Percentiles rank a stretch among this genome's conserved stretches.
Evolutionary conservation across 35 echinoderm and acorn worm genomes (phyloP).

Genomic region (Strongylocentrotus purpuratus): DNA sequence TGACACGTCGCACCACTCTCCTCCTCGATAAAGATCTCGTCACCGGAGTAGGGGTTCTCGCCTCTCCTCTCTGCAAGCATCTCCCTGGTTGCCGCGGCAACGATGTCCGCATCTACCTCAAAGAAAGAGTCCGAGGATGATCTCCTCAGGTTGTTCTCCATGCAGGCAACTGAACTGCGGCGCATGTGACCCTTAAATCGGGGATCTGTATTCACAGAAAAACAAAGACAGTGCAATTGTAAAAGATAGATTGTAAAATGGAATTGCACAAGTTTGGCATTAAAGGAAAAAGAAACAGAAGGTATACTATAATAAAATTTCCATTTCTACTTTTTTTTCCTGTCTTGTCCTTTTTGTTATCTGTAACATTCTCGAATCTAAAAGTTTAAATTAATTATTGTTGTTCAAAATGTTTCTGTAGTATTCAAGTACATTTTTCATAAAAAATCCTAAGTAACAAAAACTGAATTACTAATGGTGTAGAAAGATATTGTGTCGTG

Average conservation of each 20-base stretch:
- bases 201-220: neutral
- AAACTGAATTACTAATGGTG: too few species aligned
- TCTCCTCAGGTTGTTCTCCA: slow-evolving; percentile 55
- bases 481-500: neutral
- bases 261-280: too few species aligned
- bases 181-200: slow-evolving; percentile 47
- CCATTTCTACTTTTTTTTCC: too few species aligned
- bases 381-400: too few species aligned
- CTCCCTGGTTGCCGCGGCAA: slow-evolving; percentile 78
- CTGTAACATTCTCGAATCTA: too few species aligned
- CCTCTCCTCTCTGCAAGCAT: slow-evolving; percentile 56
- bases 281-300: too few species aligned
- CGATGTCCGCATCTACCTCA: slow-evolving; percentile 63
- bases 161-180: slow-evolving; percentile 70
- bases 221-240: neutral
- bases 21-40: slow-evolving; percentile 53
- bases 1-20: slow-evolving; percentile 49
- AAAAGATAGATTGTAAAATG: neutral
- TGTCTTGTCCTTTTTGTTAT: too few species aligned
- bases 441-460: too few species aligned
- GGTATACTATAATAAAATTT: too few species aligned
- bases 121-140: slow-evolving; percentile 94
- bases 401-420: too few species aligned
- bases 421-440: too few species aligned
- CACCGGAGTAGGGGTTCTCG: slow-evolving; percentile 22